phyloP scores from a whole-genome alignment of 1,140 invertebrate genomes.

The Drosophila mayri region DNA sequence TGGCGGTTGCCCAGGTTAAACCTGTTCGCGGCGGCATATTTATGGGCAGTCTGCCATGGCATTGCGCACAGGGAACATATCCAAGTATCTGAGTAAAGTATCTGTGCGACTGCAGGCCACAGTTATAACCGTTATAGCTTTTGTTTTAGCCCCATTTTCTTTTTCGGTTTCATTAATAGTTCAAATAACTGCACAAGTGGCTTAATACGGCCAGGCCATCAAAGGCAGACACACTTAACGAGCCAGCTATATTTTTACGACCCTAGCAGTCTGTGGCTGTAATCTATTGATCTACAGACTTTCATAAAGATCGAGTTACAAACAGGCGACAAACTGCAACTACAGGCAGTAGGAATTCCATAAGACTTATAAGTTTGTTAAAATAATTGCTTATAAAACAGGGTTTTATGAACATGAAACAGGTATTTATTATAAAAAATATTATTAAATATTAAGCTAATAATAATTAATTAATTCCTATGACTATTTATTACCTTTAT shows the following conservation, averaged over 20 bases:
- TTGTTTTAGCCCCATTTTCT: slow-evolving; percentile 50
- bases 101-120: slow-evolving; percentile 31
- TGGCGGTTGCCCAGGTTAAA: slow-evolving; percentile 35
- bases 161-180: slow-evolving; percentile 53
- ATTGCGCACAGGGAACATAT: slow-evolving; percentile 11
- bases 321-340: background rate
- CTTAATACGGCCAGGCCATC: slow-evolving; percentile 9
- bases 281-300: slow-evolving; percentile 46
- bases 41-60: slow-evolving; percentile 55
- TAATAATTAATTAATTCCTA: background rate
- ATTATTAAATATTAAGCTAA: background rate
- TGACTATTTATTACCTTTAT: background rate
- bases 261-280: slow-evolving; percentile 10
- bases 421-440: no score
- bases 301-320: slow-evolving; percentile 35
- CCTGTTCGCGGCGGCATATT: slow-evolving; percentile 63
- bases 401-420: no score
- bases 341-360: slow-evolving; percentile 3
- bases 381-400: background rate
- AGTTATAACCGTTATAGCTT: slow-evolving; percentile 58
- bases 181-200: slow-evolving; percentile 68
- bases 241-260: slow-evolving; percentile 28
- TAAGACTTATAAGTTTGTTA: background rate
- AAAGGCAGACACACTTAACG: slow-evolving; percentile 19
- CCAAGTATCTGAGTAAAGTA: slow-evolving; percentile 18